A percentile compares a stretch with the other conserved stretches of the same genome.
phyloP scores from a whole-genome alignment of 2,888 invertebrate species.

The Erebia aethiops region DNA sequence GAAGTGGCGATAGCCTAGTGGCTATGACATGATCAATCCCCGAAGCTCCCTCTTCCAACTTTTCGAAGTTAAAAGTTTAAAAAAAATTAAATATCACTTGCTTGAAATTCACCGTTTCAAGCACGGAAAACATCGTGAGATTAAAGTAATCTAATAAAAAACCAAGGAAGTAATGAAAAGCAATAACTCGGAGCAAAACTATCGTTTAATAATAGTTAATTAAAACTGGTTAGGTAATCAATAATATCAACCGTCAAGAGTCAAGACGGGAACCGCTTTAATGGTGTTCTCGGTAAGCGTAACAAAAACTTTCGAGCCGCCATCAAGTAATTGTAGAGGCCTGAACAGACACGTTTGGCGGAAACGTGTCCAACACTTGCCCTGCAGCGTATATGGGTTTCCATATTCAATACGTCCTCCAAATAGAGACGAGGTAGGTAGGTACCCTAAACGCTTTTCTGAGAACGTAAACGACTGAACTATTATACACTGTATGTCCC shows the following conservation, averaged over 20 bases:
- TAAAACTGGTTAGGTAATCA: conserved; percentile 23
- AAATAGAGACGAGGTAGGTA: too few relatives aligned
- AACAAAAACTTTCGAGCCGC: conserved; percentile 16
- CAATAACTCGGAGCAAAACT: not conserved
- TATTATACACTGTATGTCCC: too few relatives aligned
- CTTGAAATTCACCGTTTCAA: too few relatives aligned
- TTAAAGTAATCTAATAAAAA: not conserved
- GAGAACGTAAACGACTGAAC: too few relatives aligned
- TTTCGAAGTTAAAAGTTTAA: too few relatives aligned
- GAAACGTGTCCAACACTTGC: not conserved
- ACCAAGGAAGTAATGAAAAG: not conserved
- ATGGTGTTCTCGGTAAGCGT: conserved; percentile 7
- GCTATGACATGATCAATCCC: too few relatives aligned
- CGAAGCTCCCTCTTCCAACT: too few relatives aligned
- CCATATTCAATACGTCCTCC: too few relatives aligned
- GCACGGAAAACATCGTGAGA: not conserved
- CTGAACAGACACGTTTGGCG: not conserved
- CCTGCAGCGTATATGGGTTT: too few relatives aligned
- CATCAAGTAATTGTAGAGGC: conserved; percentile 1
- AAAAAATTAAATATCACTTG: not conserved
- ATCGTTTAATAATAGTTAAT: conserved; percentile 9
- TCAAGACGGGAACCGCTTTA: conserved; percentile 2
- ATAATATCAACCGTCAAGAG: conserved; percentile 9
- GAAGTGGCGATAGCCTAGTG: too few relatives aligned
- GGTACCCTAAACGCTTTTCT: too few relatives aligned